Conservation (phyloP, 1,140 invertebrate species). For the Zaprionus vittiger region DNA sequence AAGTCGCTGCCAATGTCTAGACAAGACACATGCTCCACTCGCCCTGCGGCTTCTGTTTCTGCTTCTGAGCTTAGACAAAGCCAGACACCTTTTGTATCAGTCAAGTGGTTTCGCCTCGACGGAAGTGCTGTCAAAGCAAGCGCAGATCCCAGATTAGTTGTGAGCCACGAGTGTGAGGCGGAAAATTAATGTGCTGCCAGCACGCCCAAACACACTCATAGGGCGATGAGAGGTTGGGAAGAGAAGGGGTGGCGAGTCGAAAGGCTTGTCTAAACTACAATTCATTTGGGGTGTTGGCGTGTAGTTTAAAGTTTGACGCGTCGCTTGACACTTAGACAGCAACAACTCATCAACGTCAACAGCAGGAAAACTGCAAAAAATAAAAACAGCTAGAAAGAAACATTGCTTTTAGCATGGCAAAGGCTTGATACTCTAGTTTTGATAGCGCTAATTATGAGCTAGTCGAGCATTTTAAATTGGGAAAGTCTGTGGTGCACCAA, state of each 20-base stretch:
- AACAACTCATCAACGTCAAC: conserved; percentile 81
- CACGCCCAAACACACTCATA: conserved; percentile 37
- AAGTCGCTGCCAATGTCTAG: conserved; percentile 60
- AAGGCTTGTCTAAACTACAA: conserved; percentile 53
- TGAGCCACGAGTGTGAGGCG: conserved; percentile 15
- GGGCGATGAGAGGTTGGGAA: background rate
- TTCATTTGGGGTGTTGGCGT: conserved; percentile 73
- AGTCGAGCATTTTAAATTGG: no score
- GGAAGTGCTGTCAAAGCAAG: conserved; percentile 73
- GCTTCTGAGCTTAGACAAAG: conserved; percentile 39
- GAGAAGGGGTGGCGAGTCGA: background rate
- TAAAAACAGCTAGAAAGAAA: conserved; percentile 32
- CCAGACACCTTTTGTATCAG: conserved; percentile 63
- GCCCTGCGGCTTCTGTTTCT: background rate
- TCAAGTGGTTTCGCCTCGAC: conserved; percentile 51
- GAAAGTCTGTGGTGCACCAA: no score
- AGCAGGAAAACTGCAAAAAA: conserved; percentile 52
- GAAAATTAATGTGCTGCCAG: conserved; percentile 73
- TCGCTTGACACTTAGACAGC: conserved; percentile 81
- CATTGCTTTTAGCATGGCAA: background rate
- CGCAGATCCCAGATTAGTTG: conserved; percentile 71
- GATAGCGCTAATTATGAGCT: background rate
- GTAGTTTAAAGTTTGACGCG: conserved; percentile 81
- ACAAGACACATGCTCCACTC: conserved; percentile 35
- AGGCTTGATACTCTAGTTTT: background rate